These are phyloP conservation scores for Dolichoris vasculosae DNA, from an alignment of 1,140 invertebrate genomes.

Conservation along the genomic window DNA sequence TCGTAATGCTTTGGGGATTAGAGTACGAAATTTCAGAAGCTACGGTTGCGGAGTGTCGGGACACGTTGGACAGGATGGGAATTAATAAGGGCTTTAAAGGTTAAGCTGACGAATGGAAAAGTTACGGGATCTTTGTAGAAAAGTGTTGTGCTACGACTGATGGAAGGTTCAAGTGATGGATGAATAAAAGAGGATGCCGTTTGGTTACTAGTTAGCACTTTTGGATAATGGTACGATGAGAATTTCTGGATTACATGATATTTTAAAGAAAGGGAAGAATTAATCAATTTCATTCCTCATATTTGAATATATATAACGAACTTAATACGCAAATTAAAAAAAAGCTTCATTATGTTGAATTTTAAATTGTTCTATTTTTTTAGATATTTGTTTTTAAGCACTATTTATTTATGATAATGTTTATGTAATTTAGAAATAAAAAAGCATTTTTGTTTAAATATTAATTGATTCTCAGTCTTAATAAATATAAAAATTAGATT, in stretches of 20 bases:
- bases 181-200: not conserved
- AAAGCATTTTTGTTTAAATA: no score
- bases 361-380: no score
- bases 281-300: not conserved
- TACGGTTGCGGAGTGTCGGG: not conserved
- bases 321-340: no score
- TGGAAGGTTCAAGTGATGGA: not conserved
- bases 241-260: not conserved
- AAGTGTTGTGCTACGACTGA: not conserved
- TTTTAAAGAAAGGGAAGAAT: not conserved
- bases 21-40: slow-evolving; percentile 26
- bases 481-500: no score
- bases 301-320: not conserved
- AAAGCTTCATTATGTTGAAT: no score
- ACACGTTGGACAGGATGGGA: slow-evolving; percentile 1
- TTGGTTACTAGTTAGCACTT: not conserved
- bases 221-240: not conserved
- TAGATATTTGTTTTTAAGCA: no score
- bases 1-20: slow-evolving; percentile 36
- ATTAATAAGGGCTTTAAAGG: slow-evolving; percentile 41
- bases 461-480: no score
- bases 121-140: slow-evolving; percentile 15
- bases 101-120: slow-evolving; percentile 10
- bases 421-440: no score
- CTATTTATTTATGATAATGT: no score